Evolutionary conservation across 2,797 vertebrate species (phyloP).

Genomic region (Euthynnus affinis): DNA sequence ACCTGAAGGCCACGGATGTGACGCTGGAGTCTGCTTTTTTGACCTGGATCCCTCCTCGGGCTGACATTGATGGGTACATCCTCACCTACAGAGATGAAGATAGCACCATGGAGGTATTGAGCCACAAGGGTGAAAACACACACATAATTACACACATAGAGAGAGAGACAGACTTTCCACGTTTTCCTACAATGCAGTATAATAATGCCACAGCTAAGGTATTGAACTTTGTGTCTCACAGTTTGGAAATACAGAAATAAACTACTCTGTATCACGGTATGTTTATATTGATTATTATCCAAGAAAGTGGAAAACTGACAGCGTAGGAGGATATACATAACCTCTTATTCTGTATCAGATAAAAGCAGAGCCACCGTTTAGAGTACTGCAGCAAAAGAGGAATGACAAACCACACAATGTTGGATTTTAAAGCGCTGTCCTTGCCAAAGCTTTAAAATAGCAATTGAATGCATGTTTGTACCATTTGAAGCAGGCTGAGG

Average conservation of each 20-base stretch:
- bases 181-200: neutral
- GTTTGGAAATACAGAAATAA: neutral
- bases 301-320: neutral
- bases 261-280: neutral
- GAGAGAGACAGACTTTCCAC: too few relatives aligned
- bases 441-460: neutral
- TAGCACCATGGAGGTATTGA: slow-evolving; percentile 79
- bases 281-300: neutral
- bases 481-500: neutral
- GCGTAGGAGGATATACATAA: neutral
- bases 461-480: neutral
- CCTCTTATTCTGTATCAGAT: neutral
- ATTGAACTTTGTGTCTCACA: neutral
- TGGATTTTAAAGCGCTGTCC: neutral
- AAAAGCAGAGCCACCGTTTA: neutral
- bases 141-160: neutral
- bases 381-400: neutral
- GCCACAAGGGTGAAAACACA: neutral
- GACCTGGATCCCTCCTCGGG: slow-evolving; percentile 88
- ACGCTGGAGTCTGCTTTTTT: slow-evolving; percentile 81
- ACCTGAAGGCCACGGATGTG: slow-evolving; percentile 84
- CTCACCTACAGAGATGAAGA: slow-evolving; percentile 86
- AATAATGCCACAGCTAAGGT: neutral
- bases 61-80: slow-evolving; percentile 89
- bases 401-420: neutral